These are phyloP conservation scores for Artibeus lituratus DNA, from an alignment of 2,797 vertebrate genomes.

Conservation along the genomic window DNA sequence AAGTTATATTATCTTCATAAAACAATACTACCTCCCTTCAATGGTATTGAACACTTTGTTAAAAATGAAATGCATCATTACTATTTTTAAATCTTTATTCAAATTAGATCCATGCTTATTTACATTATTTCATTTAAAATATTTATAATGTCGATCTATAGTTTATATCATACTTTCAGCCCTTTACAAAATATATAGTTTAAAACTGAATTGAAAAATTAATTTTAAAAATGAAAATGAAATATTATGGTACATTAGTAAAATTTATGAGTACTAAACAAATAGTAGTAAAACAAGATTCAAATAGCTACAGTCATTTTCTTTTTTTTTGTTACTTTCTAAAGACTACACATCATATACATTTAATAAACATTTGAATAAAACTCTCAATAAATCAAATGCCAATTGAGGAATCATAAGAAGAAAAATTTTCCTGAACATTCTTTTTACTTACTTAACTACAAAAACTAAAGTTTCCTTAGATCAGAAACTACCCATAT, in stretches of 20 bases:
- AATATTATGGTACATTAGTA: neutral
- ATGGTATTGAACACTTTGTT: neutral
- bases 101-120: constrained; percentile 66
- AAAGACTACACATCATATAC: neutral
- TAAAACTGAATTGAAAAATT: constrained; percentile 42
- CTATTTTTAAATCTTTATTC: constrained; percentile 79
- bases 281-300: neutral
- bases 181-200: constrained; percentile 73
- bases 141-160: constrained; percentile 32
- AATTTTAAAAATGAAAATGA: constrained; percentile 28
- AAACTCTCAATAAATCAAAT: constrained; percentile 26
- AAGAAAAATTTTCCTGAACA: neutral
- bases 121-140: constrained; percentile 71
- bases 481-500: neutral
- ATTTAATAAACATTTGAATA: constrained; percentile 39
- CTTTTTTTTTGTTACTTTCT: constrained; percentile 12
- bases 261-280: neutral
- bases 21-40: neutral
- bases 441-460: constrained; percentile 42
- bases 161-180: constrained; percentile 60
- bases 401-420: constrained; percentile 1
- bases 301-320: neutral
- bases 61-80: constrained; percentile 52
- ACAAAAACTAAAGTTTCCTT: constrained; percentile 21
- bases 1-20: constrained; percentile 17